Evolutionary conservation across 1,140 invertebrate genomes (phyloP), one percentile per base, ranked within the genome.

Genomic region (Aphidius gifuensis): DNA sequence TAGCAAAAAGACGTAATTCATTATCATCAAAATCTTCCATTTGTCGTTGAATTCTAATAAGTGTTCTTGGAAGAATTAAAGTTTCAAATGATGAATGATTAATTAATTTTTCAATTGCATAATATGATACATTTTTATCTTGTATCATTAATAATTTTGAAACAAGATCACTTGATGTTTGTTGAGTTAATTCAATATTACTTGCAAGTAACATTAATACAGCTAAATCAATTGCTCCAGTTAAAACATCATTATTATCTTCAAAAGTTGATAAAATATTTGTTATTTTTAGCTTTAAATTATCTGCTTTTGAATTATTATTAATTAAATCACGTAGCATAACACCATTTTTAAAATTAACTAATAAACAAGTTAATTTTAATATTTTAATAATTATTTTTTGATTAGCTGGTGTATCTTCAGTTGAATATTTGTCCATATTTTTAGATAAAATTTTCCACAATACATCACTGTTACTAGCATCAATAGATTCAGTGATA

Each of bases 11-110:
- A 43, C 82, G 71, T 64, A 93, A 77, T 3, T 83, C 73, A 56
- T 83, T 70, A 64, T 74, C 67, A 66, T 86, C 80, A 48, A 88
- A 83, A 59, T 74, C 68, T 32, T 78, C 76, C 56, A 81, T 63
- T 1, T 54, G 69, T n/a, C 86, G 74, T 66, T 86, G 87, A 3
- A 32, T 32, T 69, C 83, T 86, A 9, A 83, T 80, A 9, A 92
- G 68, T 44, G 92, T 83, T 45, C 83, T 79, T 0, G 91, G 89
- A 57, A 94, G 74, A 58, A 94, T 83, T 53, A 91, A 78, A 53
- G 86, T 80, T 74, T 92, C 90, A 75, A 93, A 92, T 50, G 86
- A 85, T 6, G 86, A 81, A 73, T 88, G 89, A 51, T 83, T 72
- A 40, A 87, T 82, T 2, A 90, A 79, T 74, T 85, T 85, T 68